Evolutionary conservation across 2,113 vertebrate species (phyloP).

Genomic region (Cynoglossus semilaevis): DNA sequence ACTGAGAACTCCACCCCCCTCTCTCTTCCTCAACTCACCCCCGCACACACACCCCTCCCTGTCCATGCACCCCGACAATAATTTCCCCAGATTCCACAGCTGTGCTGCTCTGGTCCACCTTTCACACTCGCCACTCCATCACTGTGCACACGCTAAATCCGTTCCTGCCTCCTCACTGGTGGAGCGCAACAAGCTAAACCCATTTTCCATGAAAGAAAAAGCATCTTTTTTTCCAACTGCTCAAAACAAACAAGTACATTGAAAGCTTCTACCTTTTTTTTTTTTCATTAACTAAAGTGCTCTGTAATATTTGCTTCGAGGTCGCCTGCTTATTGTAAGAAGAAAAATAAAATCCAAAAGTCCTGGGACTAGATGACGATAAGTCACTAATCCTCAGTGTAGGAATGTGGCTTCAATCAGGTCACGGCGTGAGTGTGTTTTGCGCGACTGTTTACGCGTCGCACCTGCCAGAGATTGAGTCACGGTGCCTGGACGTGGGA

Average conservation of each 20-base stretch:
- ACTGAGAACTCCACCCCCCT: slow-evolving; percentile 10
- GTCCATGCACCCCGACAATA: slow-evolving; percentile 16
- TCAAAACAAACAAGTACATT: slow-evolving; percentile 61
- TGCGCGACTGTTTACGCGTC: slow-evolving; percentile 14
- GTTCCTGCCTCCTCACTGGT: slow-evolving; percentile 5
- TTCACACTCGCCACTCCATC: slow-evolving; percentile 33
- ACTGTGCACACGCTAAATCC: neutral
- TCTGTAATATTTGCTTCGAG: slow-evolving; percentile 44
- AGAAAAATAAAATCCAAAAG: slow-evolving; percentile 55
- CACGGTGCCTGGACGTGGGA: slow-evolving; percentile 25
- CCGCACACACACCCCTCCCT: neutral
- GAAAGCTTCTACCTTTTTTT: slow-evolving; percentile 32
- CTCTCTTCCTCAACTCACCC: slow-evolving; percentile 6
- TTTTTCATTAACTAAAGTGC: slow-evolving; percentile 68
- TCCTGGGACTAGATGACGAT: slow-evolving; percentile 46
- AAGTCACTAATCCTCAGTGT: slow-evolving; percentile 64
- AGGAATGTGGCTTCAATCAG: slow-evolving; percentile 55
- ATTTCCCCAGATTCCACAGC: slow-evolving; percentile 36
- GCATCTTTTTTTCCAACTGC: slow-evolving; percentile 38
- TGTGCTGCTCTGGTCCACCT: slow-evolving; percentile 51
- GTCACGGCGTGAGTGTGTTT: slow-evolving; percentile 13
- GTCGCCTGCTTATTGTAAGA: slow-evolving; percentile 48
- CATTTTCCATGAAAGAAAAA: slow-evolving; percentile 23
- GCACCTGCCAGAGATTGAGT: slow-evolving; percentile 40
- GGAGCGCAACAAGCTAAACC: slow-evolving; percentile 21